Base-by-base conservation (phyloP, 2,888 invertebrate species). In the Ditylenchus weischeri region DNA sequence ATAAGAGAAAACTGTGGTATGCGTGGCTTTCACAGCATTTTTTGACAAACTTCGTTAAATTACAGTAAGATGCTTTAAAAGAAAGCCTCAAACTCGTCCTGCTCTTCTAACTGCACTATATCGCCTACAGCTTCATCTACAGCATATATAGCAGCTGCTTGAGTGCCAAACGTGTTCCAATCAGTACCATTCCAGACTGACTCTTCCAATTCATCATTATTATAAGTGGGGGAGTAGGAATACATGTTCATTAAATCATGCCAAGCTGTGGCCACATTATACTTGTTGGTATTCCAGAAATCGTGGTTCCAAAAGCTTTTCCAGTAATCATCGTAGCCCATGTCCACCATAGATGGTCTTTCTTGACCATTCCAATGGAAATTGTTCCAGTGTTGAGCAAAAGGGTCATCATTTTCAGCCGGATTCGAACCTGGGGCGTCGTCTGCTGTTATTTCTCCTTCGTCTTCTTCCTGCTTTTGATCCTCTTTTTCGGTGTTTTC, bases 341-440 rank as follows among this genome's bases (percentile, higher is more conserved):
- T 23, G 23, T 75, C 76, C 35, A 69, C 64, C n/a, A 71, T 51
- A 10, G 67, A 48, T 13, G 75, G 75, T 1, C 72, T 43, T 51
- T 75, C 75, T 63, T 76, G 73, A n/a, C 70, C 69, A 58, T 75
- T 75, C 76, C 76, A 75, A 19, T 76, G 73, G 21, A 68, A 66
- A 21, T 65, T 69, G 49, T 75, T 76, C 69, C 69, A 76, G 43
- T 70, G 68, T 38, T 60, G 65, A 21, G 59, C 57, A 62, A 74
- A 71, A 4, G 68, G 68, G 48, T 76, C 74, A 58, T 74, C 76
- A 10, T 50, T 62, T 15, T 65, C 60, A 35, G 71, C 64, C 21
- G 71, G 68, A 23, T 72, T 62, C 1, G 54, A 54, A 11, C 54
- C 54, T 54, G 54, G 51, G 11, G 35, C 19, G 10, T 59, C 59